Conservation (phyloP, 30 jellyfish, hydroid and myxozoan genomes). For the Turritopsis rubra region DNA sequence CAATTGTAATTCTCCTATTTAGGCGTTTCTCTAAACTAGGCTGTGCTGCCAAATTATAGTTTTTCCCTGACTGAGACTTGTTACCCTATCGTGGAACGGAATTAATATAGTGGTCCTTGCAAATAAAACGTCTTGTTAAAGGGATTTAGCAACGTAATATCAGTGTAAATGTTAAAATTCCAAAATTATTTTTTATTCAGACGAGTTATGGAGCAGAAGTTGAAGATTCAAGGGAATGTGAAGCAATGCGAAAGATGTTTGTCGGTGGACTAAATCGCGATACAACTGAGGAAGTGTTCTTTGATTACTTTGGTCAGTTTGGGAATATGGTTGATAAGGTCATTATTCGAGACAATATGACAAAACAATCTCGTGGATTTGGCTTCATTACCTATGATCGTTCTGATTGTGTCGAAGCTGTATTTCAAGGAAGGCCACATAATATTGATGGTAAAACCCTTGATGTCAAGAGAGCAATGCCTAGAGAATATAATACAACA, state of each 20-base stretch:
- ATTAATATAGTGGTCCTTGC: too few species aligned
- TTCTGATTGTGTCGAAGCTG: conserved; percentile 64
- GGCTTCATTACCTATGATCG: conserved; percentile 81
- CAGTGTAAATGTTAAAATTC: too few species aligned
- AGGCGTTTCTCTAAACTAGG: too few species aligned
- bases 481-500: conserved; percentile 69
- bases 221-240: conserved; percentile 38
- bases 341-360: conserved; percentile 56
- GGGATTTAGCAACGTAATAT: too few species aligned
- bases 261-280: conserved; percentile 74
- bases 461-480: conserved; percentile 91
- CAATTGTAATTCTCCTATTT: too few species aligned
- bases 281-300: conserved; percentile 69
- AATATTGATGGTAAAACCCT: conserved; percentile 58
- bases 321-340: conserved; percentile 77
- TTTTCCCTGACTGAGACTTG: too few species aligned
- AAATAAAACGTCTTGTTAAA: too few species aligned
- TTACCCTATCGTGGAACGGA: too few species aligned
- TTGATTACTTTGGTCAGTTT: conserved; percentile 54
- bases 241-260: conserved; percentile 68
- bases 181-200: background rate
- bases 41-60: too few species aligned
- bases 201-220: conserved; percentile 12
- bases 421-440: conserved; percentile 68
- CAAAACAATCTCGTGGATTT: conserved; percentile 76